These are phyloP conservation scores for Parus major DNA, from an alignment of 2,113 vertebrate species.

Conservation along the genomic window DNA sequence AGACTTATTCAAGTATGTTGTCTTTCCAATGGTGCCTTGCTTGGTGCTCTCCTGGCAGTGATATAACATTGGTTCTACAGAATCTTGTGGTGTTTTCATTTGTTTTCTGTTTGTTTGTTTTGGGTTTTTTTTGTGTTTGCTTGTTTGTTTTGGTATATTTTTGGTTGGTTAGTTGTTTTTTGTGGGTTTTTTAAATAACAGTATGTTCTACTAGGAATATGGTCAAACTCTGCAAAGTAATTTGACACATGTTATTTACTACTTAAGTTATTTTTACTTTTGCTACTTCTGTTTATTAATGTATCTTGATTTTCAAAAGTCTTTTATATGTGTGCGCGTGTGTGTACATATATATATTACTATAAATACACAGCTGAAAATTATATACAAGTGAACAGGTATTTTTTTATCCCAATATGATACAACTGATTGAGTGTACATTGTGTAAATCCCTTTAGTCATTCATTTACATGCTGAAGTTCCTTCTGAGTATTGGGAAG, in stretches of 20 bases:
- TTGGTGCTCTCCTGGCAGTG: conserved; percentile 83
- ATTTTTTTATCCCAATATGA: conserved; percentile 71
- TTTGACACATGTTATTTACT: conserved; percentile 77
- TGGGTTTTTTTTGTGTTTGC: neutral
- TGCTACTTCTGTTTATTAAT: conserved; percentile 73
- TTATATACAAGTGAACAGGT: conserved; percentile 73
- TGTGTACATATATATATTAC: conserved; percentile 9
- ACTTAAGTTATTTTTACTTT: conserved; percentile 78
- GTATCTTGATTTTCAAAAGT: conserved; percentile 70
- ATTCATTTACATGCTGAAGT: conserved; percentile 43
- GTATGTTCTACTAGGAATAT: conserved; percentile 58
- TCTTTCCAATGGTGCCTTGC: conserved; percentile 92
- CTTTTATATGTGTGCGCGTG: neutral
- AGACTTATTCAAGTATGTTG: conserved; percentile 81
- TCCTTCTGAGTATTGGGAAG: conserved; percentile 29
- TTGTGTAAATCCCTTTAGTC: conserved; percentile 31
- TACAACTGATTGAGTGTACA: conserved; percentile 47
- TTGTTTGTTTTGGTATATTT: neutral
- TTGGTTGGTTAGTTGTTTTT: neutral
- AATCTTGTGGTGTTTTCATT: conserved; percentile 74
- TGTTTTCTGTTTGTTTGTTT: neutral
- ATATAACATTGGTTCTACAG: conserved; percentile 79
- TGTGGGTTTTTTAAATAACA: conserved; percentile 34
- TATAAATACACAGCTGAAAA: conserved; percentile 79
- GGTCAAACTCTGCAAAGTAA: conserved; percentile 72